phyloP scores from a whole-genome alignment of 64 coral and sea anemone species.

The Acropora yongei region DNA sequence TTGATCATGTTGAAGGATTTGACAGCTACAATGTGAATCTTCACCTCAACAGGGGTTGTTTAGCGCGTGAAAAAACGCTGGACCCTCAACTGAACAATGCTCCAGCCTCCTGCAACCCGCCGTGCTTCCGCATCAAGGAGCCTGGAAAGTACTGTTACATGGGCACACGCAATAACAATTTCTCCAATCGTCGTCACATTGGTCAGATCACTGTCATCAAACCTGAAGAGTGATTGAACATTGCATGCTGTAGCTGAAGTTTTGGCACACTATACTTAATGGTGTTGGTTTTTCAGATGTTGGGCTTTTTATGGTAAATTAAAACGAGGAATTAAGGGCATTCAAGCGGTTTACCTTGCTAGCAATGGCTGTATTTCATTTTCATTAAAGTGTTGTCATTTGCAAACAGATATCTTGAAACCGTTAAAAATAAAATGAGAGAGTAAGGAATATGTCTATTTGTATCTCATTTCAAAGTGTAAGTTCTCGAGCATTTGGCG shows the following conservation, averaged over 20 bases:
- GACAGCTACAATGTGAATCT: slow-evolving; percentile 36
- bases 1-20: slow-evolving; percentile 46
- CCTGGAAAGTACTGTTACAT: slow-evolving; percentile 5
- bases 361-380: neutral
- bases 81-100: slow-evolving; percentile 3
- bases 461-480: neutral
- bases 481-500: neutral
- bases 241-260: neutral
- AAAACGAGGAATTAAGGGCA: slow-evolving; percentile 2
- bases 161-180: too few relatives aligned
- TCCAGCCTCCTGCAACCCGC: slow-evolving; percentile 20
- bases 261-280: neutral
- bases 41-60: slow-evolving; percentile 50
- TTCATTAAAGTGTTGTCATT: slow-evolving; percentile 4
- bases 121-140: slow-evolving; percentile 50
- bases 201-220: neutral
- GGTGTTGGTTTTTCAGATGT: neutral
- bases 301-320: slow-evolving; percentile 1
- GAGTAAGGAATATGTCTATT: neutral
- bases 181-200: too few relatives aligned
- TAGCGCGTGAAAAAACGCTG: neutral
- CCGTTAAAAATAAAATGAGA: slow-evolving; percentile 18
- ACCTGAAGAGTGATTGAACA: neutral
- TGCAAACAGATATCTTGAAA: neutral
- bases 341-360: neutral